Evolutionary conservation across 2,113 vertebrate species (phyloP), one percentile per base, ranked within the genome.

Genomic region (Bubo blakistoni): DNA sequence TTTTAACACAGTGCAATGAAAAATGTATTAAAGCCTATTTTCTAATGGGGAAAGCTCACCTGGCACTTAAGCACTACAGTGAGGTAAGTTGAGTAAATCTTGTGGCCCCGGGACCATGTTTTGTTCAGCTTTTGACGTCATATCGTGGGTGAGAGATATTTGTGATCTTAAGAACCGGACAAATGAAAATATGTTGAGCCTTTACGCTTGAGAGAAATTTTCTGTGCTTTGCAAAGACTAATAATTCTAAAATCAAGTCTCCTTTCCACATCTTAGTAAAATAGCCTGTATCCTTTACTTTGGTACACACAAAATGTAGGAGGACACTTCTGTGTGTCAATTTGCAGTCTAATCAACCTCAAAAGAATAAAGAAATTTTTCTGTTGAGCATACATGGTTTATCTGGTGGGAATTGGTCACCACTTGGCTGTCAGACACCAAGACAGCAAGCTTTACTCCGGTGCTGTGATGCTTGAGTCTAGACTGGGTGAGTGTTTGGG

Each of bases 11-110:
- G 99, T 99, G 99, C 97, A 98, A 98, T 97, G 98, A 98, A 42
- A 99, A 96, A 44, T 99, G 97, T 82, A 95, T 98, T 9, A 99
- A 99, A 94, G 99, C 99, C 2, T 98, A 98, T 74, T 97, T 99
- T 40, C 99, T 99, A 46, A 99, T 99, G 99, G 99, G 98, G 13
- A 99, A 98, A 97, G 99, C 99, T 80, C 97, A 98, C 95, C 88
- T 98, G 79, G 98, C 97, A 8, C 94, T 99, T 52, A 97, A 98
- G 95, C 97, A 98, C 85, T 99, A 98, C 95, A 66, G 65, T 10
- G 92, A 98, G 98, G 99, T 99, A 66, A 98, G 98, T 4, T 51
- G 72, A 9, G 8, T 67, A 40, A 21, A 8, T 12, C 40, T 3
- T 9, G 11, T 19, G 32, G 36, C 38, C 7, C 0, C 5, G 13